Evolutionary conservation across 2,888 invertebrate species (phyloP).

Genomic region (Drosophila nr. perissopoda): DNA sequence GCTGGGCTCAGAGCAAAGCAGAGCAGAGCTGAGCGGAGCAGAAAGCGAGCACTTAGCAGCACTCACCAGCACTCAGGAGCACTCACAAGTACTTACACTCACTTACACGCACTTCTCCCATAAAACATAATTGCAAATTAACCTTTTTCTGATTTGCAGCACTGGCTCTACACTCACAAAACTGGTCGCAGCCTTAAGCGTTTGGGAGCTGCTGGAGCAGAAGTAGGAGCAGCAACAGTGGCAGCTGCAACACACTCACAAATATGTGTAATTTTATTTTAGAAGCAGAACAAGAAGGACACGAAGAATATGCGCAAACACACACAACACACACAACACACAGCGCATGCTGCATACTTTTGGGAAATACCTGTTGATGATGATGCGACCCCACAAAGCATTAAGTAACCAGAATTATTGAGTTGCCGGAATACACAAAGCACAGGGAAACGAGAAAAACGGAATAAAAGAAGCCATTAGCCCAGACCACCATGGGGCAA

Average conservation of each 20-base stretch:
- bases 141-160: constrained; percentile 58
- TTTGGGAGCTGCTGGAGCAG: neutral
- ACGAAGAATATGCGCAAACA: constrained; percentile 4
- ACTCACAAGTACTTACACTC: constrained; percentile 55
- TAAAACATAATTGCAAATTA: constrained; percentile 58
- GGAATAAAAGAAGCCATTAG: constrained; percentile 21
- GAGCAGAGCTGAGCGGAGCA: neutral
- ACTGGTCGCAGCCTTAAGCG: constrained; percentile 19
- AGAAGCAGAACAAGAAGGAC: constrained; percentile 29
- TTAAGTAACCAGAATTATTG: constrained; percentile 71
- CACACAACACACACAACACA: neutral
- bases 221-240: constrained; percentile 7
- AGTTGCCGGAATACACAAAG: constrained; percentile 45
- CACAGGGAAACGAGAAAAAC: neutral
- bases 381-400: constrained; percentile 48
- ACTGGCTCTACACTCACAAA: constrained; percentile 18
- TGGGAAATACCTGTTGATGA: constrained; percentile 39
- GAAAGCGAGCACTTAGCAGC: constrained; percentile 41
- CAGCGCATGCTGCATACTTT: constrained; percentile 23
- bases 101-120: constrained; percentile 54
- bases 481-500: constrained; percentile 24
- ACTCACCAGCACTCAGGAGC: constrained; percentile 44
- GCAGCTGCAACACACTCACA: constrained; percentile 15
- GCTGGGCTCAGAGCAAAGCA: neutral
- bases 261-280: constrained; percentile 47